A percentile compares a stretch with the other conserved stretches of the same genome.
These are phyloP conservation scores for Scleropages formosus DNA, from an alignment of 2,797 vertebrate species.

Conservation along the genomic window DNA sequence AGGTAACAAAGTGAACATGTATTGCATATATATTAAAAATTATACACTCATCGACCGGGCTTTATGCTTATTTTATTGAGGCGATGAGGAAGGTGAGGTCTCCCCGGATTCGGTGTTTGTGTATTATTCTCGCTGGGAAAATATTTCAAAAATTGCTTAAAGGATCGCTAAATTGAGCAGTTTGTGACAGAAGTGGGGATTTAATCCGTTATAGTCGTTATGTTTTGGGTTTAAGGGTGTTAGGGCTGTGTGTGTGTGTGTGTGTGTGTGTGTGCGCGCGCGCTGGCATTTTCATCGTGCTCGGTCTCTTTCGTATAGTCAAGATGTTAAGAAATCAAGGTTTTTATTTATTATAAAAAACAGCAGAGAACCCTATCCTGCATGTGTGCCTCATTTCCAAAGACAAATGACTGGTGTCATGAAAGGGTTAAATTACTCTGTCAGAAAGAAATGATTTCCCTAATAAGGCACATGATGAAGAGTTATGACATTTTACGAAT, in stretches of 20 bases:
- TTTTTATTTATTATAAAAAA: constrained; percentile 7
- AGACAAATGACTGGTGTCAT: constrained; percentile 91
- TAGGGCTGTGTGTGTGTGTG: neutral
- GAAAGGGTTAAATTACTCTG: constrained; percentile 89
- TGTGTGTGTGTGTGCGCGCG: neutral
- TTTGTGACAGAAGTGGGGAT: constrained; percentile 75
- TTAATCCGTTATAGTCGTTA: constrained; percentile 27
- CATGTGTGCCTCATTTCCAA: constrained; percentile 69
- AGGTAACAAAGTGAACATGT: constrained; percentile 99
- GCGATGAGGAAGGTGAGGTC: constrained; percentile 96
- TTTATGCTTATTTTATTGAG: constrained; percentile 93
- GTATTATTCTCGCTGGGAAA: constrained; percentile 78
- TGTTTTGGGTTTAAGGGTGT: constrained; percentile 48
- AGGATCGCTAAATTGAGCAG: constrained; percentile 76
- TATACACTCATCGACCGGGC: constrained; percentile 91
- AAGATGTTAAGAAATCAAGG: neutral
- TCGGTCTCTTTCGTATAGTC: neutral
- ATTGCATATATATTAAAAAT: constrained; percentile 99
- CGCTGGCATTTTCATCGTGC: neutral
- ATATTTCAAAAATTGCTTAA: constrained; percentile 80
- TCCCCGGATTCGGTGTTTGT: constrained; percentile 84
- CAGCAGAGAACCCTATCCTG: neutral
- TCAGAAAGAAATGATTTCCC: constrained; percentile 84
- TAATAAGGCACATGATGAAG: constrained; percentile 77
- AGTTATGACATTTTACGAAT: constrained; percentile 75